phyloP scores from a whole-genome alignment of 2,113 vertebrate genomes.

The Ranitomeya imitator region DNA sequence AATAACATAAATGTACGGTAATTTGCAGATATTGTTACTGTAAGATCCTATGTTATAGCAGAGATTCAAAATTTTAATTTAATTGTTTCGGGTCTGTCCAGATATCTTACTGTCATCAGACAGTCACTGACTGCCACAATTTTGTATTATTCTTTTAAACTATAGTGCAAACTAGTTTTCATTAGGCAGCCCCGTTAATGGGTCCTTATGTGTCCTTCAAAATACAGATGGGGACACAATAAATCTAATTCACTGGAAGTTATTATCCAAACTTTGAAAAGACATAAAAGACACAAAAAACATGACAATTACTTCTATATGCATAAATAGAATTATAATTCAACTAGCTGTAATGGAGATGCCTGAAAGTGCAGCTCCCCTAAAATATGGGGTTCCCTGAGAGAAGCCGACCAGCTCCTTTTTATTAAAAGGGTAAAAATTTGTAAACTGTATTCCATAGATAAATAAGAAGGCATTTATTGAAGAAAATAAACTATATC shows the following conservation, averaged over 20 bases:
- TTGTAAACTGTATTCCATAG: constrained; percentile 31
- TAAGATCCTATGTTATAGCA: neutral
- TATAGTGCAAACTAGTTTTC: constrained; percentile 32
- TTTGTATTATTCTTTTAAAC: neutral
- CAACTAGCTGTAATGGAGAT: neutral
- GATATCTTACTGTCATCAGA: neutral
- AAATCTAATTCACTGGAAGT: neutral
- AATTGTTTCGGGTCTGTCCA: neutral
- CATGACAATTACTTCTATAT: neutral
- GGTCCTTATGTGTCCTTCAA: neutral
- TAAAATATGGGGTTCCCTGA: constrained; percentile 41
- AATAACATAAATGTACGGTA: neutral
- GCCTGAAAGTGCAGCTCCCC: constrained; percentile 13
- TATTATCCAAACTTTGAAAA: neutral
- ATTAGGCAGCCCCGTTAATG: neutral
- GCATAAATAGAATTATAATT: constrained; percentile 7
- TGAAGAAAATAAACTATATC: constrained; percentile 51
- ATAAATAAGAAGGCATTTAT: constrained; percentile 54
- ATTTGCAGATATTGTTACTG: neutral
- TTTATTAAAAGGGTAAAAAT: neutral
- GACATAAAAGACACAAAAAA: neutral
- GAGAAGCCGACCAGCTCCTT: constrained; percentile 24
- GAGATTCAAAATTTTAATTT: neutral
- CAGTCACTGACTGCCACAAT: constrained; percentile 6
- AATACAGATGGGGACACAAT: neutral